These are phyloP conservation scores for Drepana falcataria DNA, from an alignment of 2,888 invertebrate genomes.

Conservation along the genomic window DNA sequence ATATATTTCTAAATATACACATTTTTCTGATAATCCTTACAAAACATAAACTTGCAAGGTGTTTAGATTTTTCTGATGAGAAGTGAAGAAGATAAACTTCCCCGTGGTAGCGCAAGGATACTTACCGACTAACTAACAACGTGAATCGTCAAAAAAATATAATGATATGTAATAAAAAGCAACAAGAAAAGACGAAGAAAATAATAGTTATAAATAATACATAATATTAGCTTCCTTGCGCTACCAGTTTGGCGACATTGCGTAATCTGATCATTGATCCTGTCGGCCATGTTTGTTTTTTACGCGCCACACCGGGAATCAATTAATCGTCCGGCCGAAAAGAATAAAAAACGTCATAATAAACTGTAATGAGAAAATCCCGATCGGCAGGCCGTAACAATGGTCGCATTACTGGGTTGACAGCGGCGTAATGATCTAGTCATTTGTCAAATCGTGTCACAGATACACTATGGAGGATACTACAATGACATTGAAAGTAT, in stretches of 20 bases:
- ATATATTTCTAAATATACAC: no score
- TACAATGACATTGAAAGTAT: no score
- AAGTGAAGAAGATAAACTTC: no score
- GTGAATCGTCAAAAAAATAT: no score
- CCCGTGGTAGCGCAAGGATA: no score
- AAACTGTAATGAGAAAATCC: conserved; percentile 41
- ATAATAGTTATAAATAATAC: conserved; percentile 54
- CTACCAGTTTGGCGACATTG: conserved; percentile 72
- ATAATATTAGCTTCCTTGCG: conserved; percentile 49
- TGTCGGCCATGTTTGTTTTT: conserved; percentile 52
- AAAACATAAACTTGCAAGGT: no score
- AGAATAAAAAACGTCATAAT: conserved; percentile 47
- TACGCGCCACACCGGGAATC: conserved; percentile 51
- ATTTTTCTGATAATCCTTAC: no score
- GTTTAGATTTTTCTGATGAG: no score
- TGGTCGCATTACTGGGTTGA: conserved; percentile 33
- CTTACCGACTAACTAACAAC: no score
- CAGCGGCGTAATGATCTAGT: conserved; percentile 41
- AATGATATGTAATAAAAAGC: neutral
- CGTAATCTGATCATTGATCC: conserved; percentile 74
- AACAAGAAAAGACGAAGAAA: conserved; percentile 19
- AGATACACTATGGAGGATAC: conserved; percentile 3
- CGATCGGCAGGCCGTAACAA: conserved; percentile 32
- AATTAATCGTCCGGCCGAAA: conserved; percentile 59
- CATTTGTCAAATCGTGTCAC: conserved; percentile 39